Evolutionary conservation across 2,113 vertebrate species (phyloP).

Genomic region (Arizona elegans): DNA sequence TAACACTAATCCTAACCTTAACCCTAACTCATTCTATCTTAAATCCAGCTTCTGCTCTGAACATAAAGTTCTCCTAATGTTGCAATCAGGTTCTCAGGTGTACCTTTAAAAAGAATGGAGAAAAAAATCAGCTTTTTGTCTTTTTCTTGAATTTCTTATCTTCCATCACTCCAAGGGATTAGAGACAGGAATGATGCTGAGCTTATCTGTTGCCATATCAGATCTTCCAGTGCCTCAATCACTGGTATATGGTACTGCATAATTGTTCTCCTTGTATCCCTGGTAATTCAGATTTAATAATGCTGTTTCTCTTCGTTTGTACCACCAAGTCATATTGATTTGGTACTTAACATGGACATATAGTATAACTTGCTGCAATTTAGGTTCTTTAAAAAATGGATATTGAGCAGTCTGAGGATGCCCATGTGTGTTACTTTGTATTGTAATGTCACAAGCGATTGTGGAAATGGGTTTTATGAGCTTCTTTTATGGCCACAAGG

Average conservation of each 20-base stretch:
- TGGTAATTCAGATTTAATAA: conserved; percentile 34
- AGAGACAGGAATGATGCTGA: conserved; percentile 35
- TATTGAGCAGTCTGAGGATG: conserved; percentile 45
- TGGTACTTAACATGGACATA: conserved; percentile 58
- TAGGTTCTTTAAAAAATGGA: conserved; percentile 48
- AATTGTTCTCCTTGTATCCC: conserved; percentile 48
- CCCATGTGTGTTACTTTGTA: conserved; percentile 49
- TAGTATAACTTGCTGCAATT: conserved; percentile 48
- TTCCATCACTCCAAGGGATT: conserved; percentile 43
- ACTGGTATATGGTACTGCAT: conserved; percentile 30
- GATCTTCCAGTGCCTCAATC: conserved; percentile 16
- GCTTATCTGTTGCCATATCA: conserved; percentile 34
- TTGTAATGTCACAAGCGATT: conserved; percentile 56
- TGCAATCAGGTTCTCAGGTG: conserved; percentile 52
- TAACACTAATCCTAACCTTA: too few species aligned
- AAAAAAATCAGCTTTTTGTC: conserved; percentile 50
- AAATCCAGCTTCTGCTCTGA: conserved; percentile 46
- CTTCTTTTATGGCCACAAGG: conserved; percentile 56
- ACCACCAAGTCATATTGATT: conserved; percentile 53
- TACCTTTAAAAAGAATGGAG: conserved; percentile 56
- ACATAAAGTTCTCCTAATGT: conserved; percentile 46
- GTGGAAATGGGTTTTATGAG: conserved; percentile 30
- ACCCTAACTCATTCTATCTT: conserved; percentile 40
- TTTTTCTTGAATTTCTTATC: conserved; percentile 37
- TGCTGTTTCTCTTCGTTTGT: conserved; percentile 27